phyloP scores from a whole-genome alignment of 2,113 vertebrate species.

The Ahaetulla prasina region DNA sequence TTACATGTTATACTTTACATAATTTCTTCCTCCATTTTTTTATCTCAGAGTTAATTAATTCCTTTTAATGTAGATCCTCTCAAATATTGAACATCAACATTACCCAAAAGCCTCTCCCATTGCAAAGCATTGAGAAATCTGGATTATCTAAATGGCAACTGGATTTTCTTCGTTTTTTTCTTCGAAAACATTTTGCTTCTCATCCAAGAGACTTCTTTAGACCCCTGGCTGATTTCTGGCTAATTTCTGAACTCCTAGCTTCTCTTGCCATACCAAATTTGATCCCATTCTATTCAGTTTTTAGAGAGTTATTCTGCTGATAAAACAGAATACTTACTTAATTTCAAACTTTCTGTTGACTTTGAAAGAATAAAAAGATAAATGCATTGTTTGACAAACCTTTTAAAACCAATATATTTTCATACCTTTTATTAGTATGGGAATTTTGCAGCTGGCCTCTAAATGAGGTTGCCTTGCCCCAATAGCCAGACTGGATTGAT shows the following conservation, averaged over 20 bases:
- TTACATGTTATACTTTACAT: constrained; percentile 51
- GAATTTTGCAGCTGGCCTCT: neutral
- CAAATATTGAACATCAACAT: neutral
- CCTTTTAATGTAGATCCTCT: constrained; percentile 17
- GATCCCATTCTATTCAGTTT: neutral
- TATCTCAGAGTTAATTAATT: neutral
- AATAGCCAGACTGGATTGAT: neutral
- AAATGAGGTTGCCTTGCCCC: neutral
- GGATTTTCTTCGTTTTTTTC: neutral
- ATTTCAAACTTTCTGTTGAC: neutral
- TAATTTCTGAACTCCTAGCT: neutral
- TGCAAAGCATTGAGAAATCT: neutral
- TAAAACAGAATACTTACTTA: neutral
- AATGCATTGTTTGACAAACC: neutral
- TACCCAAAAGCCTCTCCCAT: neutral
- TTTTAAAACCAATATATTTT: neutral
- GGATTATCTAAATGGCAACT: neutral
- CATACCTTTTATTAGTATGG: neutral
- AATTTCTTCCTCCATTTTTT: constrained; percentile 50
- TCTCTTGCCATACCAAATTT: neutral
- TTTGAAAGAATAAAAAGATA: neutral
- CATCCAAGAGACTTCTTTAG: neutral
- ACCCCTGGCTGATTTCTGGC: neutral
- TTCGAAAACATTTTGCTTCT: neutral
- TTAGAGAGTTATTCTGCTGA: neutral